Percentiles rank a stretch among this genome's conserved stretches.
These are phyloP conservation scores for Cataglyphis livida DNA, from an alignment of 2,888 invertebrate species.

Conservation along the genomic window DNA sequence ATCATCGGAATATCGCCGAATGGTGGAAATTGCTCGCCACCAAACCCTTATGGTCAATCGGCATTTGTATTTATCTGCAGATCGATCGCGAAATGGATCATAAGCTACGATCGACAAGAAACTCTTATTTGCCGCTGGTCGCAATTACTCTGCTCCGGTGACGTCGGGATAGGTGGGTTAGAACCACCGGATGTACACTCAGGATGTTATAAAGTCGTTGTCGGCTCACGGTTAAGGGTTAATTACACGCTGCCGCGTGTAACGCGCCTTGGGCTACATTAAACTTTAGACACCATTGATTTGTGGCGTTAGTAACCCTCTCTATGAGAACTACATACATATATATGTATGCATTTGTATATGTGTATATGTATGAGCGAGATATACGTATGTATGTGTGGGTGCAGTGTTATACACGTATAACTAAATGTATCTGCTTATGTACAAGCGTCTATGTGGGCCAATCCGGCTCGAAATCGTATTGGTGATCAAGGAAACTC, in stretches of 20 bases:
- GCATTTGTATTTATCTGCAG: constrained; percentile 57
- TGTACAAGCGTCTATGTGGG: not conserved
- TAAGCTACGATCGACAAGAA: constrained; percentile 62
- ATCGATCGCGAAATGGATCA: constrained; percentile 55
- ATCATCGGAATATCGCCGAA: constrained; percentile 58
- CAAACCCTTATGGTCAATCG: constrained; percentile 29
- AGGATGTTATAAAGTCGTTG: constrained; percentile 78
- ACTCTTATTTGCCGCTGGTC: constrained; percentile 49
- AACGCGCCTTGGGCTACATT: constrained; percentile 76
- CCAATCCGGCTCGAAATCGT: constrained; percentile 60
- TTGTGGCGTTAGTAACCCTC: constrained; percentile 75
- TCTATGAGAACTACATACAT: constrained; percentile 63
- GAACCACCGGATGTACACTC: constrained; percentile 71
- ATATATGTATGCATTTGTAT: not conserved
- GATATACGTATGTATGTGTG: not conserved
- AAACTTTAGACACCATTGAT: constrained; percentile 83
- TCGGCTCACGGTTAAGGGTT: constrained; percentile 76
- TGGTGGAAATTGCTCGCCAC: constrained; percentile 56
- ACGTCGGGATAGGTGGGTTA: constrained; percentile 44
- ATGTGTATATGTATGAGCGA: not conserved
- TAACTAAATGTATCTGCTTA: constrained; percentile 17
- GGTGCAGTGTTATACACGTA: not conserved
- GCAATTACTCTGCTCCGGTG: constrained; percentile 68
- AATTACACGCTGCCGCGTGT: constrained; percentile 80
- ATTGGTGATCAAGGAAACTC: constrained; percentile 77